Conservation (phyloP, 1,140 invertebrate species). For the Drosophila carrolli region DNA sequence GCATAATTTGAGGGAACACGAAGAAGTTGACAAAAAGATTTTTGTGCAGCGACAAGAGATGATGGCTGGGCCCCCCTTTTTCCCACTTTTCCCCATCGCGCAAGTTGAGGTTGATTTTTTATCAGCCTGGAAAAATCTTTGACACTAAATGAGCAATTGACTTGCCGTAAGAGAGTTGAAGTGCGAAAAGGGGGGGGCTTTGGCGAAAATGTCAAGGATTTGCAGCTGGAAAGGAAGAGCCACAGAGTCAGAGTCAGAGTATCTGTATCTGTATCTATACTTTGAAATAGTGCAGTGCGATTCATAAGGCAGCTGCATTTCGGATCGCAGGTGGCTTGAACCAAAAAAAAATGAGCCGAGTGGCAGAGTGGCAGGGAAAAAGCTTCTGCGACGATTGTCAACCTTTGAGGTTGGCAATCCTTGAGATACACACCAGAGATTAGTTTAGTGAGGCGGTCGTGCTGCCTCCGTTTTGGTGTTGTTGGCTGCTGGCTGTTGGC, state of each 20-base stretch:
- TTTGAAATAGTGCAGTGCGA: slow-evolving; percentile 36
- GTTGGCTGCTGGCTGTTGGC: slow-evolving; percentile 4
- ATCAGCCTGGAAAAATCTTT: slow-evolving; percentile 77
- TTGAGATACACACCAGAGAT: slow-evolving; percentile 73
- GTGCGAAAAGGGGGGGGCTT: slow-evolving; percentile 7
- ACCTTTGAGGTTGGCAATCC: slow-evolving; percentile 65
- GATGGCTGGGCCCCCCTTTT: slow-evolving; percentile 43
- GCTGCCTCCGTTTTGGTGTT: slow-evolving; percentile 37
- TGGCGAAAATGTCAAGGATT: slow-evolving; percentile 56
- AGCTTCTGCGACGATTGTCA: slow-evolving; percentile 44
- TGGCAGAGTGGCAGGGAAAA: neutral
- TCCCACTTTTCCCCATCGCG: neutral
- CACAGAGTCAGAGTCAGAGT: slow-evolving; percentile 1
- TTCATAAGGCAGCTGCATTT: slow-evolving; percentile 26
- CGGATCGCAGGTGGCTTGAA: slow-evolving; percentile 27
- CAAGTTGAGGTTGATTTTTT: slow-evolving; percentile 52
- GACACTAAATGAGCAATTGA: slow-evolving; percentile 82
- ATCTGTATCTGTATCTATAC: slow-evolving; percentile 47
- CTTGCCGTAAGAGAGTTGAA: slow-evolving; percentile 52
- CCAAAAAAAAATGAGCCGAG: neutral
- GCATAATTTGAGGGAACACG: slow-evolving; percentile 69
- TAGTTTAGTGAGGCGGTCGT: slow-evolving; percentile 56
- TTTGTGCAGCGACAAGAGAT: slow-evolving; percentile 78
- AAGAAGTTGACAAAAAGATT: slow-evolving; percentile 74
- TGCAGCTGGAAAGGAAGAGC: slow-evolving; percentile 38